A percentile compares a stretch with the other conserved stretches of the same genome.
These are phyloP conservation scores for Drosophila mayri DNA, from an alignment of 1,140 invertebrate genomes.

Conservation along the genomic window DNA sequence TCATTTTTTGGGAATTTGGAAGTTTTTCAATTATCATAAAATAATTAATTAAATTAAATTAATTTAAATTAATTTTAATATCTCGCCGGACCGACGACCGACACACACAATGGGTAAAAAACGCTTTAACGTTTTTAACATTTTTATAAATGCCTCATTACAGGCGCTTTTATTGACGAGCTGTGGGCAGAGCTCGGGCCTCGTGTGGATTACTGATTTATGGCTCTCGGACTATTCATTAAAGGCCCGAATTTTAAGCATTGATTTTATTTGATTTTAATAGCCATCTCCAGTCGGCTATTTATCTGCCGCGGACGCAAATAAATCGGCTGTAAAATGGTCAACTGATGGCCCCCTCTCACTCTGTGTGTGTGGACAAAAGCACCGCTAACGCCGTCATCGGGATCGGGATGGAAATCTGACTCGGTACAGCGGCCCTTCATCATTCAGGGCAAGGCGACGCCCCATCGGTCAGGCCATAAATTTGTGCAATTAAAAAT, in stretches of 20 bases:
- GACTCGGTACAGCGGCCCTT: slow-evolving; percentile 21
- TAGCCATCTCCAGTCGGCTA: slow-evolving; percentile 47
- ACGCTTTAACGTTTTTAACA: slow-evolving; percentile 64
- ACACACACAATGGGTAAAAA: slow-evolving; percentile 20
- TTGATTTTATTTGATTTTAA: slow-evolving; percentile 82
- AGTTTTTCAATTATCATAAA: too few species aligned
- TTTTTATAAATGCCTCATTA: slow-evolving; percentile 81
- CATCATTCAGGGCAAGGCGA: slow-evolving; percentile 46
- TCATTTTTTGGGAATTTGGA: too few species aligned
- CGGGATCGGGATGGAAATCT: slow-evolving; percentile 21
- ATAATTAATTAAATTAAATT: too few species aligned
- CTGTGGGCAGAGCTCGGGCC: slow-evolving; percentile 48
- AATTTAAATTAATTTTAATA: slow-evolving; percentile 78
- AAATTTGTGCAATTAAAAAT: slow-evolving; percentile 81
- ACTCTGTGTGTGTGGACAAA: slow-evolving; percentile 48
- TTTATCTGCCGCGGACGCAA: slow-evolving; percentile 64
- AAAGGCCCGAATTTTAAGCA: slow-evolving; percentile 66
- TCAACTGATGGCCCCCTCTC: slow-evolving; percentile 43
- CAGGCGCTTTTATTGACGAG: slow-evolving; percentile 68
- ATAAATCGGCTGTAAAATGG: slow-evolving; percentile 74
- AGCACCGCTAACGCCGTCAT: slow-evolving; percentile 78
- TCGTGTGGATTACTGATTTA: slow-evolving; percentile 79
- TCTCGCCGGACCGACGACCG: slow-evolving; percentile 26
- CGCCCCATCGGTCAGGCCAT: slow-evolving; percentile 53
- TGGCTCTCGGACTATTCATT: slow-evolving; percentile 70